Conservation (phyloP, 2,113 vertebrate genomes). For the Machaerirhynchus nigripectus region DNA sequence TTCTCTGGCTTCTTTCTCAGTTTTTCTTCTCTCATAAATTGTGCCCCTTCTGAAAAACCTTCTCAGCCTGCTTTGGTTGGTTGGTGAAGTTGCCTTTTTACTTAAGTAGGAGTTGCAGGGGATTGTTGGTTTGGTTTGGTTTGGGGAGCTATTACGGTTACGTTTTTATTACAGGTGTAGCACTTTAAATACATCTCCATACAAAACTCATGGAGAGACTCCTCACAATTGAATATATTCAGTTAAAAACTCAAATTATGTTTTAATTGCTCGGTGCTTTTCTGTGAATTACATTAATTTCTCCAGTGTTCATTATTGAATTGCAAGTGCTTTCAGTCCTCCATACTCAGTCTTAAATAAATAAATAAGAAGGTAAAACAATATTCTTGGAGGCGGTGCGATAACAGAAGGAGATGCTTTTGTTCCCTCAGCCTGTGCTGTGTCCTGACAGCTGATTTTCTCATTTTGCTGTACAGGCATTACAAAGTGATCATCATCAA, state of each 20-base stretch:
- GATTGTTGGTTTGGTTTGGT: background rate
- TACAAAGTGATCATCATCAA: background rate
- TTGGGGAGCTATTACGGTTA: accelerated
- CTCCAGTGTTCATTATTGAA: background rate
- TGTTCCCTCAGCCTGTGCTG: background rate
- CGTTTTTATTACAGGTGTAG: background rate
- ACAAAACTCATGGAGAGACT: background rate
- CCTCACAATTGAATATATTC: background rate
- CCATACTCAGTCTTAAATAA: background rate
- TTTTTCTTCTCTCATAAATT: background rate
- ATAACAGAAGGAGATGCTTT: background rate
- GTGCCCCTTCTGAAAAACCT: background rate
- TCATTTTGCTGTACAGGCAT: background rate
- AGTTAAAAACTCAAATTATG: background rate
- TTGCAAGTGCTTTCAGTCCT: background rate
- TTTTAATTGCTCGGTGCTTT: background rate
- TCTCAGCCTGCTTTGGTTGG: background rate
- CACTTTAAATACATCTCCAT: background rate
- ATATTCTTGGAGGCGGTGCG: background rate
- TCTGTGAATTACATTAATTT: background rate
- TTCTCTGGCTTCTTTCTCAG: background rate
- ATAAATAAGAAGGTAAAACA: background rate
- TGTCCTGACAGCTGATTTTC: background rate
- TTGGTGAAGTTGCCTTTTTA: background rate
- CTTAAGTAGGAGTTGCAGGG: background rate